phyloP scores from a whole-genome alignment of 2,113 vertebrate species.

The Plectropomus leopardus region DNA sequence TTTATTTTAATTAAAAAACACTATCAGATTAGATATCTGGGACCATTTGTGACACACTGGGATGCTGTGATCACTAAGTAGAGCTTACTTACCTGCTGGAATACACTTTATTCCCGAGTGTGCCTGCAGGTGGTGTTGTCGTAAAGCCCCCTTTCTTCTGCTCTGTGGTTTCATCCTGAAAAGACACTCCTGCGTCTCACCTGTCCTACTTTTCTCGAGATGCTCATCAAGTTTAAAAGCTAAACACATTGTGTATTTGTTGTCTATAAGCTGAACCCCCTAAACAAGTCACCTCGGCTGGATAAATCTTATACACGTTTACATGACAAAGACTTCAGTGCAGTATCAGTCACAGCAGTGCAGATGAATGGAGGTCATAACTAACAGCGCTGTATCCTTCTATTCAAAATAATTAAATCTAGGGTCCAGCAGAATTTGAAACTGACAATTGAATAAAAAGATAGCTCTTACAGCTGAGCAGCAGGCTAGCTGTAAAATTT shows the following conservation, averaged over 20 bases:
- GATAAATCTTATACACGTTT: not conserved
- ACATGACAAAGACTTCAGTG: not conserved
- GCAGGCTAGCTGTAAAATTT: not conserved
- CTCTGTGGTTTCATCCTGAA: not conserved
- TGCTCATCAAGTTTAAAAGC: not conserved
- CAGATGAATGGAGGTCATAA: not conserved
- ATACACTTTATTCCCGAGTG: not conserved
- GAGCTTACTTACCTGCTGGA: not conserved
- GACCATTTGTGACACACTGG: not conserved
- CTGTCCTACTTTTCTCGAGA: not conserved
- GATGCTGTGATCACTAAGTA: not conserved
- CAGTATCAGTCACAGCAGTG: not conserved
- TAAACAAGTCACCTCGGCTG: not conserved
- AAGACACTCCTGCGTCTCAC: not conserved
- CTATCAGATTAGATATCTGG: not conserved
- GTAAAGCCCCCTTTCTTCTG: too few species aligned
- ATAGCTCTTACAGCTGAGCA: not conserved
- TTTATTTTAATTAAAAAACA: not conserved
- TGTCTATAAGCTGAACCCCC: not conserved
- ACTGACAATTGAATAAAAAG: not conserved
- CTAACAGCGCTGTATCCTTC: not conserved
- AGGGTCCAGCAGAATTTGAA: not conserved
- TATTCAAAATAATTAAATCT: not conserved
- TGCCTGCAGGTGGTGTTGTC: not conserved
- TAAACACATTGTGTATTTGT: not conserved